Percentiles rank a stretch among this genome's conserved stretches.
Conservation (phyloP, 1,140 invertebrate genomes). For the Panagrolaimus sp. region DNA sequence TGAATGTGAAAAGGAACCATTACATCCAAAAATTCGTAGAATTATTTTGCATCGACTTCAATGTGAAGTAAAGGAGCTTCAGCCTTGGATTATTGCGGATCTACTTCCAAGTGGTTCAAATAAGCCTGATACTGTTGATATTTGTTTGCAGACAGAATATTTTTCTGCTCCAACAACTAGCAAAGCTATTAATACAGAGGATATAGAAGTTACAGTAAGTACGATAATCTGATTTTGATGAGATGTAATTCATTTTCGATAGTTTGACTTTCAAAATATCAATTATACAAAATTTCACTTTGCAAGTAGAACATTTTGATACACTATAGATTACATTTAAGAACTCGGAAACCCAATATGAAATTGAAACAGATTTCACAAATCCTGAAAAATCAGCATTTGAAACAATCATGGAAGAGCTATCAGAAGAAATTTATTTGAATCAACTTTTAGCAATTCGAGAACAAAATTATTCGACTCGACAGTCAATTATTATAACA, state of each 20-base stretch:
- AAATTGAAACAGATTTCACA: background rate
- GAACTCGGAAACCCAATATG: background rate
- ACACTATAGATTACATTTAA: no score
- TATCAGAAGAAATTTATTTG: background rate
- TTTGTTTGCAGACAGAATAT: background rate
- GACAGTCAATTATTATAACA: background rate
- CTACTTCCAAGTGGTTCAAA: background rate
- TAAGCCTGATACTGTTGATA: background rate
- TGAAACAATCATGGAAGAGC: background rate
- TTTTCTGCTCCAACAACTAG: background rate
- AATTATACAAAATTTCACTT: no score
- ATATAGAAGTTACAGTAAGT: background rate
- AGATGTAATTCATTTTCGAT: no score
- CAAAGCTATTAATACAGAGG: background rate
- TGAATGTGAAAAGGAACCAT: background rate
- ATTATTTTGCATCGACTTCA: background rate
- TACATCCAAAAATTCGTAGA: no score
- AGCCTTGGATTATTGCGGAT: background rate
- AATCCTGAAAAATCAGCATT: background rate
- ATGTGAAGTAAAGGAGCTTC: background rate
- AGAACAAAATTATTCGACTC: background rate
- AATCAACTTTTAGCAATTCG: background rate
- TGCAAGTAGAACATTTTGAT: background rate
- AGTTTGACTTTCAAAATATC: no score
- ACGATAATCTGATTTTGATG: no score